Base-by-base conservation (phyloP, 1,140 invertebrate genomes). In the Pseudomyrmex concolor region DNA sequence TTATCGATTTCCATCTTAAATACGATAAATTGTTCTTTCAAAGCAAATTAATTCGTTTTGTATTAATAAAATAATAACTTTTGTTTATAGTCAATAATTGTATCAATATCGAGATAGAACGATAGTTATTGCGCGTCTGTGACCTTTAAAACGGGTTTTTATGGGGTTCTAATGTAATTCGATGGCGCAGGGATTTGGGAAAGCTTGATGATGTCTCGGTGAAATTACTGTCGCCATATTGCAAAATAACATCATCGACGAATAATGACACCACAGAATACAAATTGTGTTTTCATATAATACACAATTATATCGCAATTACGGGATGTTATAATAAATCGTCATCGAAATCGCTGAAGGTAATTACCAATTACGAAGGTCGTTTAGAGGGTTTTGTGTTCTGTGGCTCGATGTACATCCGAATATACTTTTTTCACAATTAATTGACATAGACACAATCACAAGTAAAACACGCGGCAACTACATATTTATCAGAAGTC, bases 211-310 rank as follows among this genome's bases (percentile, higher is more conserved):
- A 72, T 60, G 74, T 68, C 66, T 77, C 51, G 63, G 34, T 22
- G 66, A 80, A 80, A 80, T 80, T 80, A 80, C 50, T 71, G 45
- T 80, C 68, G 66, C 66, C 43, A 71, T 70, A 70, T 64, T 70
- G 54, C 34, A 34, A 34, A 34, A 34, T 25, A 57, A 57, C 54
- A 45, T 60, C 54, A 59, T 71, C 66, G 76, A n/a, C 76, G 66
- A 80, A 71, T 80, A 80, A 80, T 70, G 66, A 71, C 76, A 70
- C 66, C 45, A 48, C 76, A 48, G 66, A 60, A 80, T 71, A 71
- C 76, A 80, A 80, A 80, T 80, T 80, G 76, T 80, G 66, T 80
- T 80, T 80, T 80, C 76, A 80, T 71, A 80, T 80, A 70, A 80
- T 66, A 55, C 55, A 71, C 76, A 80, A 71, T 80, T 80, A 71